These are phyloP conservation scores for Balanococcus diminutus DNA, from an alignment of 2,888 invertebrate genomes.

Conservation along the genomic window DNA sequence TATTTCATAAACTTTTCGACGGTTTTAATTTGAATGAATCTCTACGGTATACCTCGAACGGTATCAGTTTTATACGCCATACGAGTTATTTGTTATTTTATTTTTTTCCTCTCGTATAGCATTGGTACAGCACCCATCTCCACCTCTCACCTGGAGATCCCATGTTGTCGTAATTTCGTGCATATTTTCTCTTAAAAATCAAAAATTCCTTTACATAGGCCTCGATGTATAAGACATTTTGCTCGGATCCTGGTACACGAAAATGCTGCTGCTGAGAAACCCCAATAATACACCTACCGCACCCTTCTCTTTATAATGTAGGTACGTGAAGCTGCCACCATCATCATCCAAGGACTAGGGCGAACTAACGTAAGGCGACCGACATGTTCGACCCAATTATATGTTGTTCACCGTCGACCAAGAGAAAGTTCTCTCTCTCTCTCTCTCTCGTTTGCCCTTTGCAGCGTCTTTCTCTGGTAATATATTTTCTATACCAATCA, in stretches of 20 bases:
- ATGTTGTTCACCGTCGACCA: background rate
- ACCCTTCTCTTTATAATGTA: too few species aligned
- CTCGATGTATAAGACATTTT: background rate
- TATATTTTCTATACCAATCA: background rate
- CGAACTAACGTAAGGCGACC: background rate
- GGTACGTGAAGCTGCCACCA: too few species aligned
- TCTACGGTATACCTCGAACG: constrained; percentile 12
- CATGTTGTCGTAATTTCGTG: too few species aligned
- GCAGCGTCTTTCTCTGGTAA: background rate
- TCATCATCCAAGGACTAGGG: background rate
- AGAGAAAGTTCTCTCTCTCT: background rate
- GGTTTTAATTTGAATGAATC: constrained; percentile 44
- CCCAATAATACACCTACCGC: background rate
- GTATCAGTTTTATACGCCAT: constrained; percentile 1
- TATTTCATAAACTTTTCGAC: constrained; percentile 44
- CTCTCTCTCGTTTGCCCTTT: background rate
- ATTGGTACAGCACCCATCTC: background rate
- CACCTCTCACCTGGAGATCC: background rate
- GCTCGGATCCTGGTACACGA: background rate
- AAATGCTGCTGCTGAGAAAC: background rate
- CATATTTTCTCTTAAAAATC: too few species aligned
- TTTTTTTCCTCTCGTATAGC: background rate
- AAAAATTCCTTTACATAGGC: too few species aligned
- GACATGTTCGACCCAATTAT: constrained; percentile 9
- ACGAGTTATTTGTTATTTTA: background rate